Evolutionary conservation across 2,888 invertebrate genomes (phyloP), one percentile per base, ranked within the genome.

Genomic region (Nomada ruficornis): DNA sequence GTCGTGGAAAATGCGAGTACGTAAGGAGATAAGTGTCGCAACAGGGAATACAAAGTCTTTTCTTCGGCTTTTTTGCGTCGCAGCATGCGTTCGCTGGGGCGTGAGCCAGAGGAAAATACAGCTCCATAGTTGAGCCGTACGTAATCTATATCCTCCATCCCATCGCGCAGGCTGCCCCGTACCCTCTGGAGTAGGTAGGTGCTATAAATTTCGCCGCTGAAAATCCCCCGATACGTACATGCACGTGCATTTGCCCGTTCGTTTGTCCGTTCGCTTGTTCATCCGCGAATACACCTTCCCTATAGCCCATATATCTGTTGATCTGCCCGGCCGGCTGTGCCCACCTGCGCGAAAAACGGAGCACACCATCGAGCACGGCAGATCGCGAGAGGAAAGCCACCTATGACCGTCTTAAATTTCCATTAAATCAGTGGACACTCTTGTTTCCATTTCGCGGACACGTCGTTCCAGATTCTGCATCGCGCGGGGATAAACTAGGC

Each of bases 11-110:
- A 91, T 90, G 90, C 89, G 80, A 85, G 88, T 86, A 88, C 77
- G 85, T 86, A 89, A 89, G 87, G 89, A 91, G 91, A 92, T 91
- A 91, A 92, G 92, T 91, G 90, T 92, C 89, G 89, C 92, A 90
- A 88, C 89, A 88, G 92, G 92, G 92, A 92, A 92, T 91, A 91
- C 89, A 86, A 87, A 90, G 88, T 88, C 82, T 87, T 64, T 79
- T 82, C 72, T 78, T 71, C 63, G 69, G 57, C 76, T 65, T 62
- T 77, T 44, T 59, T 36, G 7, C 36, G 36, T 36, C 36, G 36
- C 36, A 7, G 36, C 9, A 36, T 36, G 36, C 36, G 36, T 36
- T 36, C 36, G 36, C 36, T 50, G 63, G 77, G 42, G 36, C 68
- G 68, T 62, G 79, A 79, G 77, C 78, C 83, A 60, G 81, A 59